A percentile compares a stretch with the other conserved stretches of the same genome.
phyloP scores from a whole-genome alignment of 1,140 invertebrate species.

The Drosophila paulistorum region DNA sequence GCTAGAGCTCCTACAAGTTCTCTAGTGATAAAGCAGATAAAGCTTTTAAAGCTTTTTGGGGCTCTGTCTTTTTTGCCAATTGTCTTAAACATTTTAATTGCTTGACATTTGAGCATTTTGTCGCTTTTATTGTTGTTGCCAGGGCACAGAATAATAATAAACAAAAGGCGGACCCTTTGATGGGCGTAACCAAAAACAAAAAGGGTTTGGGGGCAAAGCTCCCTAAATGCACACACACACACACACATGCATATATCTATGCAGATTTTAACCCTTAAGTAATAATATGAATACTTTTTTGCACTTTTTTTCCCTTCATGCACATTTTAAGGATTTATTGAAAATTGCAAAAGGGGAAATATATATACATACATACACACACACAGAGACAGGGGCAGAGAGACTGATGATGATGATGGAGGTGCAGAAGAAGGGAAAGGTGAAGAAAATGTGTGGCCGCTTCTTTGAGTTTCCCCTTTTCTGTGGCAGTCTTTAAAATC shows the following conservation, averaged over 20 bases:
- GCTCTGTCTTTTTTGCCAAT: constrained; percentile 48
- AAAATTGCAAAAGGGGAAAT: constrained; percentile 45
- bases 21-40: constrained; percentile 13
- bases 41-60: constrained; percentile 50
- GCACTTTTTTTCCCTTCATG: constrained; percentile 38
- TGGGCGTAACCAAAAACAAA: constrained; percentile 45
- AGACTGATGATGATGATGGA: not conserved
- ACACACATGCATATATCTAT: not conserved
- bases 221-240: not conserved
- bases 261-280: constrained; percentile 74
- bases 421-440: not conserved
- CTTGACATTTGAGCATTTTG: constrained; percentile 44
- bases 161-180: constrained; percentile 45
- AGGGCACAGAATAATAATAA: constrained; percentile 74
- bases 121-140: constrained; percentile 48
- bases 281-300: constrained; percentile 50
- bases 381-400: too few species aligned
- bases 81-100: constrained; percentile 79
- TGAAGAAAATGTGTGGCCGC: not conserved
- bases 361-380: not conserved
- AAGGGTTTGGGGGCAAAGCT: not conserved
- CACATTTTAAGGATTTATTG: constrained; percentile 59
- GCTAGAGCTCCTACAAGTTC: not conserved
- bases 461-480: constrained; percentile 26
- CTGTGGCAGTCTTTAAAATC: constrained; percentile 75